phyloP scores from a whole-genome alignment of 2,797 vertebrate genomes.

The Oophaga sylvatica region DNA sequence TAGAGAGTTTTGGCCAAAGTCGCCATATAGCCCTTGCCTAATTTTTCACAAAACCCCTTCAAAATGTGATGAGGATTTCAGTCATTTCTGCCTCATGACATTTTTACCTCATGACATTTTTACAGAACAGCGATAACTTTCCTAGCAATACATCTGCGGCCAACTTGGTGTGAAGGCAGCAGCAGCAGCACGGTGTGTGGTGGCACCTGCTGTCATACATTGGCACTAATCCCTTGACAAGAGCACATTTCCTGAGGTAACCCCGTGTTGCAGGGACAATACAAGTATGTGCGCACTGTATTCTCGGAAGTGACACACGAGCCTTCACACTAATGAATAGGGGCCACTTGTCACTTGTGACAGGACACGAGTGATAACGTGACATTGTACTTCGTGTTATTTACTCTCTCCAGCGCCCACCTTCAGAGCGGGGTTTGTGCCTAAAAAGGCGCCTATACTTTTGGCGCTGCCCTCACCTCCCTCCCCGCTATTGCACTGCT shows the following conservation, averaged over 20 bases:
- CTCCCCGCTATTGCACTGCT: conserved; percentile 30
- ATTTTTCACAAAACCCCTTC: too few relatives aligned
- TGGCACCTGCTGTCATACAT: background rate
- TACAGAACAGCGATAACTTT: too few relatives aligned
- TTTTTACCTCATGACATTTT: too few relatives aligned
- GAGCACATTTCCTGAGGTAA: background rate
- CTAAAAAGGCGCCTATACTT: conserved; percentile 72
- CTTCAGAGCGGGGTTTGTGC: conserved; percentile 70
- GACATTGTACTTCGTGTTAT: background rate
- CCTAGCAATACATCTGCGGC: too few relatives aligned
- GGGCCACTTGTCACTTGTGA: background rate
- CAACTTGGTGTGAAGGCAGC: background rate
- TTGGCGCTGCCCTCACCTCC: conserved; percentile 38
- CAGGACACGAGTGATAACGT: background rate
- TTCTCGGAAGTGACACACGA: too few relatives aligned
- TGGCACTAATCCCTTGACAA: background rate
- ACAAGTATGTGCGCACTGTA: too few relatives aligned
- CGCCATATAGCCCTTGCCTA: too few relatives aligned
- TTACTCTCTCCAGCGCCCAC: conserved; percentile 61
- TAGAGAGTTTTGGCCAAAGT: too few relatives aligned
- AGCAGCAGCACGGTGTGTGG: background rate
- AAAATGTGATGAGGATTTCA: too few relatives aligned
- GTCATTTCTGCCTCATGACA: too few relatives aligned
- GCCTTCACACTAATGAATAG: background rate
- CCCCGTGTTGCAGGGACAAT: background rate